A percentile compares a stretch with the other conserved stretches of the same genome.
These are phyloP conservation scores for Gallinago paraguaiae DNA, from an alignment of 2,113 vertebrate species.

Conservation along the genomic window DNA sequence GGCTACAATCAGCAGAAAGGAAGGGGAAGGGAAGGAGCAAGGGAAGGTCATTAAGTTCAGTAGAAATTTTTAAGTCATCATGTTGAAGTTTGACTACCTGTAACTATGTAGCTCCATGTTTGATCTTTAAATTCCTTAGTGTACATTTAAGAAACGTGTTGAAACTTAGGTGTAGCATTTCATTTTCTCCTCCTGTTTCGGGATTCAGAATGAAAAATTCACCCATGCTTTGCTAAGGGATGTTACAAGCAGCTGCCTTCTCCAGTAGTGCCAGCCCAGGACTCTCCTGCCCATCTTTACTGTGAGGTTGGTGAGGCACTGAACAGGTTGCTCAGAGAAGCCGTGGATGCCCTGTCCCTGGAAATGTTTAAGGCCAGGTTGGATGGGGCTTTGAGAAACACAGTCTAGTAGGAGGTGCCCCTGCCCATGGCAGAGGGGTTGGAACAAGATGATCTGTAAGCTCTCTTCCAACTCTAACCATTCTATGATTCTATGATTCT, in stretches of 20 bases:
- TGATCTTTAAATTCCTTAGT: background rate
- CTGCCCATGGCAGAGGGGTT: no score
- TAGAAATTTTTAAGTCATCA: background rate
- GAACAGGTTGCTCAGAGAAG: no score
- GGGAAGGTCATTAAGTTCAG: background rate
- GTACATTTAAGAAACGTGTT: background rate
- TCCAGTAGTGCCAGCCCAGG: background rate
- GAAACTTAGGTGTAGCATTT: background rate
- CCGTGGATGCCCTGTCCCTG: no score
- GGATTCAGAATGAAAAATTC: background rate
- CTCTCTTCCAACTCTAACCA: no score
- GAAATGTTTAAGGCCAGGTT: no score
- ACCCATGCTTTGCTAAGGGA: background rate
- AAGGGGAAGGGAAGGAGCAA: background rate
- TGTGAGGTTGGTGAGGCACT: no score
- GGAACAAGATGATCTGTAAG: no score
- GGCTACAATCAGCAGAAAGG: background rate
- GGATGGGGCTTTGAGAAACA: no score
- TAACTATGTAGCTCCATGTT: background rate
- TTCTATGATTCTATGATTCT: no score
- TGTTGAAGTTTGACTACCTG: background rate
- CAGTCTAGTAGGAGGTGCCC: no score
- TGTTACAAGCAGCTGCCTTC: background rate
- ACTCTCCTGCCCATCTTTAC: background rate
- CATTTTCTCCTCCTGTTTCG: background rate